These are phyloP conservation scores for Campoplex capitator DNA, from an alignment of 2,888 invertebrate species.

Conservation along the genomic window DNA sequence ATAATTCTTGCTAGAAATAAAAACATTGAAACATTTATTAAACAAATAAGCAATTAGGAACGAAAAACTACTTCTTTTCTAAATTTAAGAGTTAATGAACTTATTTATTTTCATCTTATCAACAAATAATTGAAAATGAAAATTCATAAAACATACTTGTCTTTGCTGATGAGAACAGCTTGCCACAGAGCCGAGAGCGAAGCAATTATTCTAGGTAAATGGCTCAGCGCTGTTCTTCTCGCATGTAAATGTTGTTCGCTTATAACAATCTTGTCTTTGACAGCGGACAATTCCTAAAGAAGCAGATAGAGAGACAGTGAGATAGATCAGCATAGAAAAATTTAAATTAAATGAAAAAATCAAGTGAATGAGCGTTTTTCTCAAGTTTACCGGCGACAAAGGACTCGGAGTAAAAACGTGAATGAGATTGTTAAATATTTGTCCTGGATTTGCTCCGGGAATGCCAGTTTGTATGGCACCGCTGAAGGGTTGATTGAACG, in stretches of 20 bases:
- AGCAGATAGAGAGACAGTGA: background rate
- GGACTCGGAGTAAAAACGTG: slow-evolving; percentile 91
- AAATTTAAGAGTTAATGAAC: no score
- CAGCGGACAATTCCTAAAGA: slow-evolving; percentile 77
- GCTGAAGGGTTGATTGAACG: slow-evolving; percentile 86
- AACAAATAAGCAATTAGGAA: background rate
- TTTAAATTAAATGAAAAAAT: background rate
- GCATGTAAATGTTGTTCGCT: slow-evolving; percentile 87
- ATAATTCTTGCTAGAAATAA: slow-evolving; percentile 55
- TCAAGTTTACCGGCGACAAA: slow-evolving; percentile 82
- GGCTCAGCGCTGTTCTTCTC: slow-evolving; percentile 90
- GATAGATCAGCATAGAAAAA: background rate
- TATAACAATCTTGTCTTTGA: slow-evolving; percentile 81
- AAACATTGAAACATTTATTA: background rate
- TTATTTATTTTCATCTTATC: no score
- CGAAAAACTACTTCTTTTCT: background rate
- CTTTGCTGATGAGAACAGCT: slow-evolving; percentile 86
- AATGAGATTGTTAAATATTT: slow-evolving; percentile 92
- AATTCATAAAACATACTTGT: slow-evolving; percentile 83
- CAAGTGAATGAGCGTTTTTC: background rate
- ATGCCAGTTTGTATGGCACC: slow-evolving; percentile 85
- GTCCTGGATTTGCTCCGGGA: slow-evolving; percentile 88
- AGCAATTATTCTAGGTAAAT: slow-evolving; percentile 92
- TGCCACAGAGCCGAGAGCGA: slow-evolving; percentile 93
- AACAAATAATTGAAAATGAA: background rate